These are phyloP conservation scores for Echinometra lucunter DNA, from an alignment of 53 echinoderm and acorn worm species.

Conservation along the genomic window DNA sequence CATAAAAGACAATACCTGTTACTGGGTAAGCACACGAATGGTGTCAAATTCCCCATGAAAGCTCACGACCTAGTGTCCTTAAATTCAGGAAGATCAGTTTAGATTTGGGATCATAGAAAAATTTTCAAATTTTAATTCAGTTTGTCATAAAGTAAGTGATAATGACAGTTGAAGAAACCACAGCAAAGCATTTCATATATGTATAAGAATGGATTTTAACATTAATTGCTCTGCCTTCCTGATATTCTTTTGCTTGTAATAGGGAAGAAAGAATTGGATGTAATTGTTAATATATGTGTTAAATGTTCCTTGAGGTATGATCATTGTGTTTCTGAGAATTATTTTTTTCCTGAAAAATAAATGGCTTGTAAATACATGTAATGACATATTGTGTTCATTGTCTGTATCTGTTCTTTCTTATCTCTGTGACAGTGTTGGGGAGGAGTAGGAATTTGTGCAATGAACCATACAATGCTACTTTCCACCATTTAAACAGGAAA, in stretches of 20 bases:
- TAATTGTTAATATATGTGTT: not conserved
- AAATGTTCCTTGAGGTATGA: not conserved
- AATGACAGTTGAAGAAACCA: not conserved
- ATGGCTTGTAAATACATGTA: conserved; percentile 39
- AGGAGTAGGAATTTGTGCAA: too few species aligned
- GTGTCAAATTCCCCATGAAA: too few species aligned
- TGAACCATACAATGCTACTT: too few species aligned
- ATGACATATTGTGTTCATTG: not conserved
- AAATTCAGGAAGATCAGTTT: not conserved
- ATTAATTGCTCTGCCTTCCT: not conserved
- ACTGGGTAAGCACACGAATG: too few species aligned
- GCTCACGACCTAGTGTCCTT: too few species aligned
- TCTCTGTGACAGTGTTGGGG: too few species aligned
- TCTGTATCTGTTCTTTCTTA: not conserved
- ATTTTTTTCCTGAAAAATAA: conserved; percentile 23
- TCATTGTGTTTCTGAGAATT: not conserved
- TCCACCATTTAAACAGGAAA: too few species aligned
- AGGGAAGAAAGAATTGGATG: not conserved
- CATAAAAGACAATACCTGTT: too few species aligned
- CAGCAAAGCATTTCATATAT: not conserved
- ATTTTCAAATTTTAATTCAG: not conserved
- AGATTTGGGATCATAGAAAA: not conserved
- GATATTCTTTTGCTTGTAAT: not conserved
- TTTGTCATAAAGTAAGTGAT: not conserved
- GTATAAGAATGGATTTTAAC: not conserved